Percentiles rank a stretch among this genome's conserved stretches.
Conservation (phyloP, 2,797 vertebrate species). For the Champsocephalus esox region DNA sequence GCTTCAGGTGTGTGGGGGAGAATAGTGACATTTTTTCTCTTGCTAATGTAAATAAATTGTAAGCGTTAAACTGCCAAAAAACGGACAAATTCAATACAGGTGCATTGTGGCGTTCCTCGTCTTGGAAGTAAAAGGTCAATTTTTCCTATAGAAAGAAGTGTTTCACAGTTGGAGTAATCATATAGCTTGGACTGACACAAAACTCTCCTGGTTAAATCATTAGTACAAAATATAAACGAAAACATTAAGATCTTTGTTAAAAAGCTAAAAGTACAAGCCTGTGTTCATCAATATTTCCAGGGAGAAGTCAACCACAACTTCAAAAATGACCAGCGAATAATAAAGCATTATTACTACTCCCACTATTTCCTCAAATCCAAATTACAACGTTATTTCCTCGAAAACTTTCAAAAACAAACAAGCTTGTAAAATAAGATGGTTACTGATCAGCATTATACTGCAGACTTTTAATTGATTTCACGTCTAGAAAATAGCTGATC, state of each 20-base stretch:
- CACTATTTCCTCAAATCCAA: neutral
- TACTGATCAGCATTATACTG: neutral
- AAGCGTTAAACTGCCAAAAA: neutral
- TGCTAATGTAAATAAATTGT: neutral
- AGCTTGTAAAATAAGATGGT: neutral
- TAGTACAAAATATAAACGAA: neutral
- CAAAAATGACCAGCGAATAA: too few species aligned
- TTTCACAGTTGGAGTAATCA: neutral
- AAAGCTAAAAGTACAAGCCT: neutral
- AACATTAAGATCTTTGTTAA: neutral
- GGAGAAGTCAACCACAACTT: neutral
- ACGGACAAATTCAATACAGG: too few species aligned
- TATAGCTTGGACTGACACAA: too few species aligned
- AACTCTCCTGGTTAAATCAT: neutral
- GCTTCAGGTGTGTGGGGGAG: too few species aligned
- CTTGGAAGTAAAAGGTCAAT: neutral
- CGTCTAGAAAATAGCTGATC: neutral
- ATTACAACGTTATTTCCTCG: neutral
- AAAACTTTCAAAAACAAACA: neutral
- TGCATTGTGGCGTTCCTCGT: neutral
- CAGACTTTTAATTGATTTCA: constrained; percentile 1
- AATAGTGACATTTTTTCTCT: neutral
- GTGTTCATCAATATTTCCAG: neutral
- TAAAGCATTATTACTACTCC: too few species aligned
- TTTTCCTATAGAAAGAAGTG: neutral